phyloP scores from a whole-genome alignment of 2,888 invertebrate genomes.

The Hirtodrosophila cameraria region DNA sequence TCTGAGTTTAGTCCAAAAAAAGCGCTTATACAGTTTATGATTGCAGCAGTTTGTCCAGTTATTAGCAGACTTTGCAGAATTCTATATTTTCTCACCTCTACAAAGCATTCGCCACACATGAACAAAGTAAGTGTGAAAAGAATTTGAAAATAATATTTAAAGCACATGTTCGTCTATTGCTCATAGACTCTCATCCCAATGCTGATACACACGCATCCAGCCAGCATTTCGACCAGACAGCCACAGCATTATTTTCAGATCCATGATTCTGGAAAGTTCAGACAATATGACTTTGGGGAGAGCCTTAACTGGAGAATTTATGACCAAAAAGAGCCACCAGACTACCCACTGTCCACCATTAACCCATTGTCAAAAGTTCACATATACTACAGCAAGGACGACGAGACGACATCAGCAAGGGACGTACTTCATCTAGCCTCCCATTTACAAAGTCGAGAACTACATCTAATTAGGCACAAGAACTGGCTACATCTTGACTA shows the following conservation, averaged over 20 bases:
- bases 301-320: background rate
- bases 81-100: background rate
- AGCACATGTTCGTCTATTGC: background rate
- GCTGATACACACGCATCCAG: constrained; percentile 55
- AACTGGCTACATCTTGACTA: background rate
- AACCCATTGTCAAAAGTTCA: background rate
- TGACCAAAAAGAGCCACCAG: background rate
- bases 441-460: background rate
- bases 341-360: background rate
- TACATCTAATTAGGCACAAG: background rate
- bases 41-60: background rate
- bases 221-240: constrained; percentile 56
- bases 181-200: constrained; percentile 32
- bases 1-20: background rate
- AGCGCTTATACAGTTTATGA: background rate
- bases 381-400: background rate
- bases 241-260: constrained; percentile 62
- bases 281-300: constrained; percentile 48
- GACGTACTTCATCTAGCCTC: background rate
- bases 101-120: background rate
- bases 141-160: too few species aligned
- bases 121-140: constrained; percentile 2
- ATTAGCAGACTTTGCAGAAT: background rate
- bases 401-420: background rate
- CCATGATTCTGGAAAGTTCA: constrained; percentile 41